phyloP scores from a whole-genome alignment of 2,888 invertebrate species.

The Diplazon laetatorius region DNA sequence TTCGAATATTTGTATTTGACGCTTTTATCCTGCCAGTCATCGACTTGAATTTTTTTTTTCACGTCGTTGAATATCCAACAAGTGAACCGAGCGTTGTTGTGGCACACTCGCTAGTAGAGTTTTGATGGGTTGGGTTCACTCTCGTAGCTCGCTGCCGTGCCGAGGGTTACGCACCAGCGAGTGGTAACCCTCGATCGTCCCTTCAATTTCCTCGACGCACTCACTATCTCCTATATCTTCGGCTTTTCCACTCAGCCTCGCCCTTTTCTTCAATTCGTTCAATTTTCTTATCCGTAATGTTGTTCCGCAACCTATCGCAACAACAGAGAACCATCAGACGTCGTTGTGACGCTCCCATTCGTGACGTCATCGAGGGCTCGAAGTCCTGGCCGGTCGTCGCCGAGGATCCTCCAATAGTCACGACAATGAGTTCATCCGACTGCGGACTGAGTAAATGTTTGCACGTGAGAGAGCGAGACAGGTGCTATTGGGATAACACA shows the following conservation, averaged over 20 bases:
- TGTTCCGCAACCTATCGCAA: background rate
- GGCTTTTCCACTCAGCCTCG: background rate
- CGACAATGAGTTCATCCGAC: conserved; percentile 17
- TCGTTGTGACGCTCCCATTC: conserved; percentile 4
- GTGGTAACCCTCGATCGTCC: conserved; percentile 26
- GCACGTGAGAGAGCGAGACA: background rate
- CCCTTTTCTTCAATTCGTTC: background rate
- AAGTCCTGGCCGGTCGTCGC: background rate
- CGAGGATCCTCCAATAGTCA: conserved; percentile 24
- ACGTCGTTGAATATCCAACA: conserved; percentile 41
- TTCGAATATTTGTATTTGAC: conserved; percentile 35
- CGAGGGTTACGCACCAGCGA: conserved; percentile 24
- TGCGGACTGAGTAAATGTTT: conserved; percentile 5
- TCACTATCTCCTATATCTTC: background rate
- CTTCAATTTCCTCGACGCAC: conserved; percentile 1
- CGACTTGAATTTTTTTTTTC: conserved; percentile 38
- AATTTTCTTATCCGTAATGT: background rate
- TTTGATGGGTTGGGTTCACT: conserved; percentile 15
- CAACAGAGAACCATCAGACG: conserved; percentile 4
- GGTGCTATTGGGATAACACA: background rate
- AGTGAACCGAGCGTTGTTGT: background rate
- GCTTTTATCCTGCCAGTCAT: conserved; percentile 34
- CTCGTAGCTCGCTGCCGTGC: conserved; percentile 13
- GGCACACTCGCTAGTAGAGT: background rate
- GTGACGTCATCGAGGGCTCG: background rate